phyloP scores from a whole-genome alignment of 2,888 invertebrate genomes.

The Dryomyza anilis region DNA sequence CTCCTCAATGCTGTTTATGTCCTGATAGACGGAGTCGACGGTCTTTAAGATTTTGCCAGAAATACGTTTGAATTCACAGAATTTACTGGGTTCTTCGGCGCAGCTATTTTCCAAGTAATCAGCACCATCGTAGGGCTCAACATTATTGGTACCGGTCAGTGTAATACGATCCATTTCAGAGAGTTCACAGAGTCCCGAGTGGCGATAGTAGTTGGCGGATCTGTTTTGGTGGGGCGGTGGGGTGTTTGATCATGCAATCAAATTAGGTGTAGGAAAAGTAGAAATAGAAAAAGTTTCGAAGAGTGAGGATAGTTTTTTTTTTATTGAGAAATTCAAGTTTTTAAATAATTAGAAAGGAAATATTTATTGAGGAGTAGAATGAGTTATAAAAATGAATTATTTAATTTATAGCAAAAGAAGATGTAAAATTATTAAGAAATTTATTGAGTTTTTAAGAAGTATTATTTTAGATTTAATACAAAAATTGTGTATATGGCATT shows the following conservation, averaged over 20 bases:
- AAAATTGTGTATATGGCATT: too few relatives aligned
- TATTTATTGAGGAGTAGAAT: too few relatives aligned
- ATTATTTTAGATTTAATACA: background rate
- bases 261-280: background rate
- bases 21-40: conserved; percentile 91
- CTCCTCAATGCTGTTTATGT: conserved; percentile 84
- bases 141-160: conserved; percentile 79
- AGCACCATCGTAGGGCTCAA: conserved; percentile 71
- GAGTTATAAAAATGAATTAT: too few relatives aligned
- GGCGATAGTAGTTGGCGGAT: conserved; percentile 89
- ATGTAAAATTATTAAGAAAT: too few relatives aligned
- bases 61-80: conserved; percentile 92
- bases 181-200: conserved; percentile 84
- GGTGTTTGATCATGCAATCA: too few relatives aligned
- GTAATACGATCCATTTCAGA: conserved; percentile 94
- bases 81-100: conserved; percentile 90
- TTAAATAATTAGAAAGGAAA: too few relatives aligned
- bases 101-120: conserved; percentile 93
- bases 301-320: background rate
- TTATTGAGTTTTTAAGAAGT: background rate
- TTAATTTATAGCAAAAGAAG: too few relatives aligned
- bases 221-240: conserved; percentile 61
- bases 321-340: background rate
- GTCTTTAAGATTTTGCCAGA: conserved; percentile 88
- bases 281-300: background rate